Evolutionary conservation across 2,113 vertebrate genomes (phyloP).

Genomic region (rabbit (Oryctolagus cuniculus)): DNA sequence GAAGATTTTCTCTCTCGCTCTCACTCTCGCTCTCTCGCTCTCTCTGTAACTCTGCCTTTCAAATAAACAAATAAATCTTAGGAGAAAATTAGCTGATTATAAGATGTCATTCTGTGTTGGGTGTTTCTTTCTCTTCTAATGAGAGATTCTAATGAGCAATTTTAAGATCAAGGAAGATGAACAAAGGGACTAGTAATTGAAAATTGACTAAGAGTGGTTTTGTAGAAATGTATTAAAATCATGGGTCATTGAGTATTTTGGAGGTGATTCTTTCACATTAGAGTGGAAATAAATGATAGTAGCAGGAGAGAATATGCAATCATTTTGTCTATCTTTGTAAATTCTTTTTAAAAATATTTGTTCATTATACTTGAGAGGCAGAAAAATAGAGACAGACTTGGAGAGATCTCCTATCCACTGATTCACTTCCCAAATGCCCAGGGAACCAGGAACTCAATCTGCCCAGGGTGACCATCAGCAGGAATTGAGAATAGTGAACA

Average conservation of each 20-base stretch:
- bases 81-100: background rate
- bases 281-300: slow-evolving; percentile 47
- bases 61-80: no score
- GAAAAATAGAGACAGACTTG: no score
- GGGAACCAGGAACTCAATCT: no score
- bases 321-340: slow-evolving; percentile 26
- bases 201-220: slow-evolving; percentile 23
- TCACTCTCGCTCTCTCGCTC: no score
- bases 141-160: slow-evolving; percentile 34
- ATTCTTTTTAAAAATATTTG: background rate
- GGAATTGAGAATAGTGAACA: no score
- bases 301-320: background rate
- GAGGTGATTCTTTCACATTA: slow-evolving; percentile 59
- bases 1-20: no score
- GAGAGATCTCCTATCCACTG: no score
- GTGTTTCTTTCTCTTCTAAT: slow-evolving; percentile 27
- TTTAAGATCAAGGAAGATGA: slow-evolving; percentile 54
- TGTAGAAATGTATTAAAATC: slow-evolving; percentile 51
- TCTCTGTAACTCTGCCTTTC: no score
- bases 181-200: slow-evolving; percentile 58
- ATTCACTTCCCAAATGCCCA: no score
- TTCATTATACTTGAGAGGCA: no score
- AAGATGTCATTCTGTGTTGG: background rate
- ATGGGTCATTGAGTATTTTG: slow-evolving; percentile 45
- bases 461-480: no score